These are phyloP conservation scores for Periplaneta americana DNA, from an alignment of 1,140 invertebrate species.

Conservation along the genomic window DNA sequence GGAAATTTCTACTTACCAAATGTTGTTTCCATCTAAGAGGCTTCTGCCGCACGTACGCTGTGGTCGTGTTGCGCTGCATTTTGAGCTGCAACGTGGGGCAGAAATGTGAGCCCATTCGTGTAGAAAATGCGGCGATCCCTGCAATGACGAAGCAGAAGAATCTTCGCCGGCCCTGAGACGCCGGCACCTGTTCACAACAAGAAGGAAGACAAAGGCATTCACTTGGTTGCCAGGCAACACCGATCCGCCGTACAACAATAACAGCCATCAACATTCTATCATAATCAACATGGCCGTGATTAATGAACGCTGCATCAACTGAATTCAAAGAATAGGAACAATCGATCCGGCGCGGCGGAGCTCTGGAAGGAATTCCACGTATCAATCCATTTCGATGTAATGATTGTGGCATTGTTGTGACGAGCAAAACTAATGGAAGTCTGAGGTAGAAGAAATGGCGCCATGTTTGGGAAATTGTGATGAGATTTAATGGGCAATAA, in stretches of 20 bases:
- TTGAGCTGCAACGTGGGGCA: neutral
- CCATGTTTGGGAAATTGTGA: too few species aligned
- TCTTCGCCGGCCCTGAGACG: neutral
- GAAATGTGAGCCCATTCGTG: neutral
- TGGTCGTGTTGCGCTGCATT: neutral
- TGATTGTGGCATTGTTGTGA: neutral
- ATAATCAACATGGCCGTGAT: neutral
- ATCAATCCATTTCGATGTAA: neutral
- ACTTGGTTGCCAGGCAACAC: neutral
- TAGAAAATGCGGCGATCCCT: neutral
- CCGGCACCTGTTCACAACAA: neutral
- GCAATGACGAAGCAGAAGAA: neutral
- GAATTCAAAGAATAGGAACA: neutral
- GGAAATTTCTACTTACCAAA: too few species aligned
- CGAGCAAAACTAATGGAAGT: neutral
- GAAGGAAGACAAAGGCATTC: neutral
- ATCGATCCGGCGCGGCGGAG: neutral
- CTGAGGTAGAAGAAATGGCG: too few species aligned
- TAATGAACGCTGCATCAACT: neutral
- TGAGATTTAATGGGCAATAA: too few species aligned
- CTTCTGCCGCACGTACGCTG: too few species aligned
- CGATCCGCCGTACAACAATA: neutral
- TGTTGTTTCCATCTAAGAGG: too few species aligned
- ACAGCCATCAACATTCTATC: neutral
- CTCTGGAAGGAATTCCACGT: neutral